A percentile compares a stretch with the other conserved stretches of the same genome.
Conservation (phyloP, 2,888 invertebrate genomes). For the Dascillus cervinus region DNA sequence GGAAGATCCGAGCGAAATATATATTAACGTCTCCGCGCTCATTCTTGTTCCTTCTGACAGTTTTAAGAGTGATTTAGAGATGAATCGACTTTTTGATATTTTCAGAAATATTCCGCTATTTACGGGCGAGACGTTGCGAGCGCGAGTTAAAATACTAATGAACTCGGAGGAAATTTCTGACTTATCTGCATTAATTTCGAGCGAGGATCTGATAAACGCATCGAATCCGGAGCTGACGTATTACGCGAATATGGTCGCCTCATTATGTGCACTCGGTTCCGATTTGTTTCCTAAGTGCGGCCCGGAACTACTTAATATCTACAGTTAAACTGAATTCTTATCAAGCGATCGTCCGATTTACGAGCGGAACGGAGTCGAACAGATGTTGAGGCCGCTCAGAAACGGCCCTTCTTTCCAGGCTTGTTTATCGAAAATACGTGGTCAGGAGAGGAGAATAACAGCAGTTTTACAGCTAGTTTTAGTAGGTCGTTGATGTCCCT, state of each 20-base stretch:
- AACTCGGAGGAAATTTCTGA: conserved; percentile 15
- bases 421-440: conserved; percentile 19
- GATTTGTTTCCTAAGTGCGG: conserved; percentile 23
- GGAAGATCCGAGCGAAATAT: no score
- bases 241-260: conserved; percentile 20
- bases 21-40: no score
- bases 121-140: no score
- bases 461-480: conserved; percentile 32
- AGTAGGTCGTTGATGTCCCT: conserved; percentile 28
- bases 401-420: conserved; percentile 11
- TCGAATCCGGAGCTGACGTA: conserved; percentile 23
- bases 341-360: conserved; percentile 22
- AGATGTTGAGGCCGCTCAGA: conserved; percentile 1
- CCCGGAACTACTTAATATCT: conserved; percentile 32
- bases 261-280: conserved; percentile 24
- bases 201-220: conserved; percentile 28
- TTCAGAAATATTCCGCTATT: no score
- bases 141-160: no score
- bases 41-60: no score
- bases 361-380: no score
- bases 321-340: conserved; percentile 35
- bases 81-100: no score
- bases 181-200: conserved; percentile 27
- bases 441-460: conserved; percentile 25
- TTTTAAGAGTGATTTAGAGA: no score